These are phyloP conservation scores for Xyrauchen texanus DNA, from an alignment of 2,113 vertebrate species.

Conservation along the genomic window DNA sequence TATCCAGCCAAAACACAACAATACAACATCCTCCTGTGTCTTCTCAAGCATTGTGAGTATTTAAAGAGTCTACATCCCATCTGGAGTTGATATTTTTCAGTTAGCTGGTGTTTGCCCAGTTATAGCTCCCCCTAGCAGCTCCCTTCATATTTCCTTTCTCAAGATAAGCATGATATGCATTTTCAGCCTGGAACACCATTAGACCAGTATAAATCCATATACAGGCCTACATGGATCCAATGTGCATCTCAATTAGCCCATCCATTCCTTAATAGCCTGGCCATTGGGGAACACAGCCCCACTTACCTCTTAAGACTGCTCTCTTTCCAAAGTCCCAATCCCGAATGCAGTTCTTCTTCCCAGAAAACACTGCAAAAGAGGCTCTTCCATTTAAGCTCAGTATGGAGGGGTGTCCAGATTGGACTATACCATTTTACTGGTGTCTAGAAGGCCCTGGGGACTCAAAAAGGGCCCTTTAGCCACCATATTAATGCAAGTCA, in stretches of 20 bases:
- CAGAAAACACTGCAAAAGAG: conserved; percentile 82
- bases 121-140: conserved; percentile 78
- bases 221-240: conserved; percentile 29
- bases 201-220: conserved; percentile 56
- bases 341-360: conserved; percentile 79
- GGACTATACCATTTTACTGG: conserved; percentile 58
- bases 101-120: conserved; percentile 51
- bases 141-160: conserved; percentile 71
- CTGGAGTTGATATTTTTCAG: conserved; percentile 32
- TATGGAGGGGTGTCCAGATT: conserved; percentile 75
- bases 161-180: conserved; percentile 61
- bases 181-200: conserved; percentile 48
- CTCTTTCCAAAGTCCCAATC: conserved; percentile 64
- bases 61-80: conserved; percentile 29
- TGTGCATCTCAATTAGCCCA: conserved; percentile 39
- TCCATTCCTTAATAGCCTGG: conserved; percentile 51
- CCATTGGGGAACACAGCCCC: conserved; percentile 48
- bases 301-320: conserved; percentile 70
- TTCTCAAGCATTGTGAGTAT: conserved; percentile 54
- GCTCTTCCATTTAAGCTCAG: conserved; percentile 76
- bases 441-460: conserved; percentile 36
- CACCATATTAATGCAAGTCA: background rate
- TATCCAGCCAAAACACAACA: conserved; percentile 47
- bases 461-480: conserved; percentile 50
- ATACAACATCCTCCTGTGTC: conserved; percentile 49